A percentile compares a stretch with the other conserved stretches of the same genome.
Conservation (phyloP, 2,797 vertebrate species). For the Tympanoctomys barrerae region DNA sequence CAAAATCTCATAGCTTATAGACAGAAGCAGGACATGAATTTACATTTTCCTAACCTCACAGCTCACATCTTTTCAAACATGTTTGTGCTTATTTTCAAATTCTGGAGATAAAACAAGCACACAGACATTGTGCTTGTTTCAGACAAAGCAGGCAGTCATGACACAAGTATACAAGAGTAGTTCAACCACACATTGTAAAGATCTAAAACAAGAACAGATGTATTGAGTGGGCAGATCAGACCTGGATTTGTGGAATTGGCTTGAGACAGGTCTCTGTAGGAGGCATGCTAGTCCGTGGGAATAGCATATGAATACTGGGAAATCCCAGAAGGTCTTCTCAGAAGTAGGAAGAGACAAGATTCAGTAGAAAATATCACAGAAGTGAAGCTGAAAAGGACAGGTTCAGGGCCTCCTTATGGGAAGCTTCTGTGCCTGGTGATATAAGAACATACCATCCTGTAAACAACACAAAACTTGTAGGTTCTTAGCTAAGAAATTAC, state of each 20-base stretch:
- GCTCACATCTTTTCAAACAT: neutral
- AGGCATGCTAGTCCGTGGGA: neutral
- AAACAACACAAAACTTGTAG: neutral
- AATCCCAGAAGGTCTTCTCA: slow-evolving; percentile 56
- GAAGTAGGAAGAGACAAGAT: slow-evolving; percentile 61
- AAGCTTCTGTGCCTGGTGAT: neutral
- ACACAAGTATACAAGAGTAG: neutral
- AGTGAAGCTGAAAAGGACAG: neutral
- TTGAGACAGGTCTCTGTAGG: neutral
- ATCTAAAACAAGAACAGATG: neutral
- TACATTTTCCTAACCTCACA: neutral
- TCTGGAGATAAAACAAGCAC: neutral
- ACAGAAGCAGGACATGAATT: neutral
- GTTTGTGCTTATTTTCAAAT: neutral
- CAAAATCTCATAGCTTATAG: neutral
- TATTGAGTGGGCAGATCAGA: neutral
- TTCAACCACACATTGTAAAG: neutral
- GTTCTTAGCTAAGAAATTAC: slow-evolving; percentile 24
- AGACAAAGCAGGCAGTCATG: neutral
- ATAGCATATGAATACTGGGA: slow-evolving; percentile 6
- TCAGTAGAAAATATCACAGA: slow-evolving; percentile 44
- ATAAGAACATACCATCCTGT: neutral
- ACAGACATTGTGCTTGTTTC: neutral
- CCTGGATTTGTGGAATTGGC: neutral
- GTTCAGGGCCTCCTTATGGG: neutral